Evolutionary conservation across 2,888 invertebrate species (phyloP).

Genomic region (Pristionchus exspectatus): DNA sequence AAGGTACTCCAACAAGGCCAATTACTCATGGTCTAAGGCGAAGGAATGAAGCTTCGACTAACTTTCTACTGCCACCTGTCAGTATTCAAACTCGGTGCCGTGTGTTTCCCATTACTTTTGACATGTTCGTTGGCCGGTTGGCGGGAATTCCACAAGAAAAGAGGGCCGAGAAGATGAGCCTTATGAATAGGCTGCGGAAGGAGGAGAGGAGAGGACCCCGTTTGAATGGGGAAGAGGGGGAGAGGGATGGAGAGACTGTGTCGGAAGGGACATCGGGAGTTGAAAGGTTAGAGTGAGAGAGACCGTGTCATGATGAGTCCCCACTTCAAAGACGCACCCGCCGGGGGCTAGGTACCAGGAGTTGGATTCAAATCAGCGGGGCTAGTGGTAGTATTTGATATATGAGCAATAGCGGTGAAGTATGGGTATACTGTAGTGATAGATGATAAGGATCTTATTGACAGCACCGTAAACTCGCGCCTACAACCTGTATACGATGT

Average conservation of each 20-base stretch:
- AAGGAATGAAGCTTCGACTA: neutral
- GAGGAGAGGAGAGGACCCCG: constrained; percentile 14
- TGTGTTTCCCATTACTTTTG: constrained; percentile 40
- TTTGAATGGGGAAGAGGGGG: constrained; percentile 24
- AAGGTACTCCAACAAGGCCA: neutral
- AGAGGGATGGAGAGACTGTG: neutral
- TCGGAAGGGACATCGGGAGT: constrained; percentile 49
- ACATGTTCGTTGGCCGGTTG: neutral
- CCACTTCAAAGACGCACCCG: neutral
- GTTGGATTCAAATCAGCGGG: neutral
- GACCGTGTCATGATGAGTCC: constrained; percentile 37
- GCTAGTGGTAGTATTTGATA: neutral
- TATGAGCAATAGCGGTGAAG: neutral
- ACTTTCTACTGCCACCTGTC: constrained; percentile 1
- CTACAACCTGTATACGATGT: neutral
- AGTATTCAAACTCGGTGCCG: constrained; percentile 20
- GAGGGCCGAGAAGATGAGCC: neutral
- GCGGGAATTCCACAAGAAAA: constrained; percentile 36
- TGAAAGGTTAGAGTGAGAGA: neutral
- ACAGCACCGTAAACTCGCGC: constrained; percentile 17
- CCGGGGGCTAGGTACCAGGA: neutral
- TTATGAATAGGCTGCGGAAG: constrained; percentile 24
- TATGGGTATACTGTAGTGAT: neutral
- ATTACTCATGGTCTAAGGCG: neutral
- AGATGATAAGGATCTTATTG: neutral